phyloP scores from a whole-genome alignment of 2,888 invertebrate species.

The Drosophila neotestacea region DNA sequence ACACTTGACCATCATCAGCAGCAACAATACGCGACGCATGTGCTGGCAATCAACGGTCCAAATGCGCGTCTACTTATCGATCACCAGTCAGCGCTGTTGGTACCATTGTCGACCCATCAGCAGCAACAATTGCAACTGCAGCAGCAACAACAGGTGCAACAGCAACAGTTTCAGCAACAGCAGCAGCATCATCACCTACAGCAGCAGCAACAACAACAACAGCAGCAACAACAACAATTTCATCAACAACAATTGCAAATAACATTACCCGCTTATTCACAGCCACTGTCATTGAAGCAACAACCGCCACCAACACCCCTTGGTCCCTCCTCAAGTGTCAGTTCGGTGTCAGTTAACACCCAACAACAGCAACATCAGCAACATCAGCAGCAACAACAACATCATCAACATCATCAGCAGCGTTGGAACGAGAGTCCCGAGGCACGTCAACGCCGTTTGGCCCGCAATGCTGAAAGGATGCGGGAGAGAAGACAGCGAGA shows the following conservation, averaged over 20 bases:
- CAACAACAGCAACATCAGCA: constrained; percentile 47
- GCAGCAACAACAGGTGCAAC: constrained; percentile 75
- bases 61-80: constrained; percentile 84
- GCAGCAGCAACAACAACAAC: constrained; percentile 71
- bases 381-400: constrained; percentile 54
- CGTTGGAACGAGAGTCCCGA: constrained; percentile 85
- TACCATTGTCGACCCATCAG: constrained; percentile 80
- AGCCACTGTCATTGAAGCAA: constrained; percentile 78
- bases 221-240: constrained; percentile 76
- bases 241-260: constrained; percentile 80
- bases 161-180: constrained; percentile 72
- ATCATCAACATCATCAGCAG: constrained; percentile 75
- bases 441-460: constrained; percentile 84
- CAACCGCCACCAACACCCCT: constrained; percentile 65
- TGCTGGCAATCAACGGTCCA: constrained; percentile 84
- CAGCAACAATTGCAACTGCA: constrained; percentile 76
- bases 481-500: constrained; percentile 85
- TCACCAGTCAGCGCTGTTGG: constrained; percentile 83
- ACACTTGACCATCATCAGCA: constrained; percentile 82
- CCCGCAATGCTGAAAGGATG: constrained; percentile 85
- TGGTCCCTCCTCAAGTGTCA: constrained; percentile 64
- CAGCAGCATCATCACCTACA: constrained; percentile 75
- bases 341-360: constrained; percentile 44
- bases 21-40: constrained; percentile 83
- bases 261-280: constrained; percentile 76